Conservation (phyloP, 2,113 vertebrate species). For the Megaleporinus macrocephalus region DNA sequence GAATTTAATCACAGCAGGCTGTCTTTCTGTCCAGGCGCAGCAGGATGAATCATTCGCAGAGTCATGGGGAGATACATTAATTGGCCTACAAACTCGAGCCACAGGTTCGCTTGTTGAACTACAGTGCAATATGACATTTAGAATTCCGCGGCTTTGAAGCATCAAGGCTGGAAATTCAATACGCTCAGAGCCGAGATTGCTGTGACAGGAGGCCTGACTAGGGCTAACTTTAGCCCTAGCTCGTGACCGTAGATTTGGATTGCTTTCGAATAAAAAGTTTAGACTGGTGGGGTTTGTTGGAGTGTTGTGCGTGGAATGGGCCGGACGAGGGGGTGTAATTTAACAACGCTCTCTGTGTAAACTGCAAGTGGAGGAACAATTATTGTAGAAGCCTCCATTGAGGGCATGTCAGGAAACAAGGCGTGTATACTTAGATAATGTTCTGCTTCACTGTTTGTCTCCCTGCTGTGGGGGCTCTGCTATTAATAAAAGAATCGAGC, state of each 20-base stretch:
- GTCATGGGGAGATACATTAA: constrained; percentile 32
- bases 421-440: constrained; percentile 28
- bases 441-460: background rate
- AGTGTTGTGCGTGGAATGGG: background rate
- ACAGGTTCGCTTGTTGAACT: constrained; percentile 3
- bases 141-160: constrained; percentile 21
- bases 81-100: constrained; percentile 9
- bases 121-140: constrained; percentile 42
- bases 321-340: constrained; percentile 10
- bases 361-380: constrained; percentile 19
- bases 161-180: constrained; percentile 13
- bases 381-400: constrained; percentile 14
- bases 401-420: constrained; percentile 35
- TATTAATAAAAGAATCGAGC: constrained; percentile 34
- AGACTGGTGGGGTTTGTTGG: background rate
- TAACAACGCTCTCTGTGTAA: constrained; percentile 16
- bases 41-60: background rate
- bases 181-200: background rate
- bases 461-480: background rate
- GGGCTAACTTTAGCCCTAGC: constrained; percentile 17
- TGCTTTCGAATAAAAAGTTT: background rate
- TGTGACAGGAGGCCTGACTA: background rate
- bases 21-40: background rate
- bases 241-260: constrained; percentile 1
- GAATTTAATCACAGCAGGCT: constrained; percentile 13